A percentile compares a stretch with the other conserved stretches of the same genome.
Evolutionary conservation across 1,140 invertebrate species (phyloP).

Genomic region (Parasteatoda tepidariorum): DNA sequence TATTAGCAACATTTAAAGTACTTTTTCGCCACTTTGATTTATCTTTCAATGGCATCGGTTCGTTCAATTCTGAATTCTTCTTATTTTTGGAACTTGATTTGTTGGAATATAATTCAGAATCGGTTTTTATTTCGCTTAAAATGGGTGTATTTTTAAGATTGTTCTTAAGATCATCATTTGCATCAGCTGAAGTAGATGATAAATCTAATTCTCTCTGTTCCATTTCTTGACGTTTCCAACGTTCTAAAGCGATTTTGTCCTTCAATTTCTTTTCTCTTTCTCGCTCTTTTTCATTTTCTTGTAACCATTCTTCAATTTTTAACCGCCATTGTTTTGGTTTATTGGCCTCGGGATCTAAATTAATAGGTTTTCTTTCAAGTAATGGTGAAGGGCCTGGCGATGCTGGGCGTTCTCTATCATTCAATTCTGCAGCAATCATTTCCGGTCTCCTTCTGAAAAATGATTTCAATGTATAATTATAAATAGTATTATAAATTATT

Average conservation of each 20-base stretch:
- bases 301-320: constrained; percentile 91
- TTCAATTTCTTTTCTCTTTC: constrained; percentile 45
- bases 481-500: too few relatives aligned
- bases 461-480: too few relatives aligned
- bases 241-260: constrained; percentile 55
- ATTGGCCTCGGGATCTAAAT: constrained; percentile 1
- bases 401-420: constrained; percentile 77
- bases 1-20: constrained; percentile 75
- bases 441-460: constrained; percentile 75
- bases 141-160: constrained; percentile 73
- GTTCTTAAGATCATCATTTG: constrained; percentile 77
- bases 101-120: constrained; percentile 49
- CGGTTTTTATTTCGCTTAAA: constrained; percentile 75
- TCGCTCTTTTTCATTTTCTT: constrained; percentile 87
- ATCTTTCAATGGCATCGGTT: constrained; percentile 78
- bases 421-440: constrained; percentile 78
- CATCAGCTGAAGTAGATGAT: constrained; percentile 22
- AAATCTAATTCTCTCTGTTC: constrained; percentile 46
- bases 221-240: constrained; percentile 61
- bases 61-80: constrained; percentile 85
- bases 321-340: constrained; percentile 79
- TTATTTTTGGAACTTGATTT: constrained; percentile 80
- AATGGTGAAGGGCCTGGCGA: constrained; percentile 74
- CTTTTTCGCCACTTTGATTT: constrained; percentile 82
- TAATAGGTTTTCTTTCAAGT: constrained; percentile 62